phyloP scores from a whole-genome alignment of 1,140 invertebrate species.

The Drosophila micromelanica region DNA sequence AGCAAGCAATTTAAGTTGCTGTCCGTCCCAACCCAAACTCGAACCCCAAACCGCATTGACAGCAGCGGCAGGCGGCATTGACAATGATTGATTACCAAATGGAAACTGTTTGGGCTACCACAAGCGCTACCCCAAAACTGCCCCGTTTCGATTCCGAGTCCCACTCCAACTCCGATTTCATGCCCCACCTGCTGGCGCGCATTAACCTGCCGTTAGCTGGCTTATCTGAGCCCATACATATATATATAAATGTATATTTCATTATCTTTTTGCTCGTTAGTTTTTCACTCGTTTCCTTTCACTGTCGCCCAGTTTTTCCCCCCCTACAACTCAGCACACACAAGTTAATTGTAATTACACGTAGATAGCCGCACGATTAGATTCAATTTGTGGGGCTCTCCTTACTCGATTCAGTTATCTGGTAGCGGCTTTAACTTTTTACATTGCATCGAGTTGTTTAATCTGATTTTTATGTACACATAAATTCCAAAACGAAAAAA shows the following conservation, averaged over 20 bases:
- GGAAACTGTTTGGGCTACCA: constrained; percentile 71
- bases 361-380: constrained; percentile 77
- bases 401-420: constrained; percentile 32
- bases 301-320: constrained; percentile 2
- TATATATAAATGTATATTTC: constrained; percentile 61
- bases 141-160: constrained; percentile 1
- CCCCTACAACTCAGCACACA: constrained; percentile 7
- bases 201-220: constrained; percentile 32
- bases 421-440: constrained; percentile 33
- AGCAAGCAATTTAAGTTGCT: constrained; percentile 62
- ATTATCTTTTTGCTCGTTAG: constrained; percentile 76
- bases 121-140: constrained; percentile 41
- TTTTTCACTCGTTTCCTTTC: constrained; percentile 39
- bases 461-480: constrained; percentile 52
- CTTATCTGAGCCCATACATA: constrained; percentile 34
- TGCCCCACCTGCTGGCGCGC: constrained; percentile 33
- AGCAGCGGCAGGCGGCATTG: constrained; percentile 63
- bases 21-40: not conserved
- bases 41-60: constrained; percentile 65
- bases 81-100: constrained; percentile 82
- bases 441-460: constrained; percentile 39
- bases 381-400: constrained; percentile 66
- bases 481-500: constrained; percentile 14
- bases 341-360: constrained; percentile 80
- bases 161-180: not conserved